These are phyloP conservation scores for Melinaea menophilus DNA, from an alignment of 2,888 invertebrate species.

Conservation along the genomic window DNA sequence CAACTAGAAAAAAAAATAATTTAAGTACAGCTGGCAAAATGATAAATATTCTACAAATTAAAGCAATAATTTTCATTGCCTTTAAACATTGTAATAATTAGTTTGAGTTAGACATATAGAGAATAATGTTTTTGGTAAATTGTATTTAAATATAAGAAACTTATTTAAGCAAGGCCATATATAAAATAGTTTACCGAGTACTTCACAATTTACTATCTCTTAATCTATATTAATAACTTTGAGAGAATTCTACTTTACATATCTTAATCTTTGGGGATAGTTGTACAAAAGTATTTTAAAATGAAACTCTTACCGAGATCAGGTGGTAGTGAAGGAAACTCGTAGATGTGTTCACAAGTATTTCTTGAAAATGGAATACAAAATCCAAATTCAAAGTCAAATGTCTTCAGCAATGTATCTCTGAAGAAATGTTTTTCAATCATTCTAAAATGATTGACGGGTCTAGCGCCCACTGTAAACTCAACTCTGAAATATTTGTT, in stretches of 20 bases:
- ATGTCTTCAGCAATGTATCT: constrained; percentile 95
- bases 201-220: too few species aligned
- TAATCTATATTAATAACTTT: constrained; percentile 13
- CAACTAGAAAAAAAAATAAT: constrained; percentile 80
- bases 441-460: constrained; percentile 98
- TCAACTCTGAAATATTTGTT: constrained; percentile 84
- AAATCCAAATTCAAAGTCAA: constrained; percentile 99
- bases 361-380: constrained; percentile 98
- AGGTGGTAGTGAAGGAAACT: constrained; percentile 93
- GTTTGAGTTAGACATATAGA: too few species aligned
- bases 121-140: too few species aligned
- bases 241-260: neutral
- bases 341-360: constrained; percentile 99
- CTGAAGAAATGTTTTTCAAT: constrained; percentile 98
- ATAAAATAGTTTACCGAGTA: too few species aligned
- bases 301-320: constrained; percentile 84
- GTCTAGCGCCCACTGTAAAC: constrained; percentile 94
- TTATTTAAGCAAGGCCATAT: too few species aligned
- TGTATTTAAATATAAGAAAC: too few species aligned
- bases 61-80: too few species aligned
- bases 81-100: too few species aligned
- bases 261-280: neutral
- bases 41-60: too few species aligned
- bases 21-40: neutral
- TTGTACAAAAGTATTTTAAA: constrained; percentile 3